These are phyloP conservation scores for Solen grandis DNA, from an alignment of 1,140 invertebrate genomes.

Conservation along the genomic window DNA sequence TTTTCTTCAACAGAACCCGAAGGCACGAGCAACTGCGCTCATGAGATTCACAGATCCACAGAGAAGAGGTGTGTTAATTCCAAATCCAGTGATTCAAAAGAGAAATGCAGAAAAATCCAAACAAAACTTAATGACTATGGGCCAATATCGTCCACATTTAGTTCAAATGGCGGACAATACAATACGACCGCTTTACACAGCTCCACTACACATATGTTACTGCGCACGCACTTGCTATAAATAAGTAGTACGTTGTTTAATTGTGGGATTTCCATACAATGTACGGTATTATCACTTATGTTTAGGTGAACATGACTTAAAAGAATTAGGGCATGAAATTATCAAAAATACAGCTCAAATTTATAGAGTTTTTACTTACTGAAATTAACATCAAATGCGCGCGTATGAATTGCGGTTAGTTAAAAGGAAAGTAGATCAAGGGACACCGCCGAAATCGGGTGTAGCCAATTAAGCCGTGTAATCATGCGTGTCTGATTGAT, in stretches of 20 bases:
- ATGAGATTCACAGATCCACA: constrained; percentile 57
- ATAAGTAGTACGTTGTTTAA: constrained; percentile 12
- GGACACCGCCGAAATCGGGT: constrained; percentile 53
- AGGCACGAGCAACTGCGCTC: constrained; percentile 57
- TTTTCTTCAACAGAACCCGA: constrained; percentile 62
- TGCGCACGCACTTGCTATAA: constrained; percentile 64
- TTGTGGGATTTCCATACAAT: background rate
- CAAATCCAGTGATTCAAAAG: constrained; percentile 43
- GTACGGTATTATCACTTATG: background rate
- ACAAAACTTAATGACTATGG: constrained; percentile 56
- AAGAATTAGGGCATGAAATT: background rate
- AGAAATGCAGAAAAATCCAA: constrained; percentile 56
- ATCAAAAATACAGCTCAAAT: background rate
- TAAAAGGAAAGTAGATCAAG: constrained; percentile 57
- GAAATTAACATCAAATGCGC: background rate
- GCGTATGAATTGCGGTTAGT: constrained; percentile 39
- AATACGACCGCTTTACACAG: constrained; percentile 77
- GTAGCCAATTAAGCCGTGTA: constrained; percentile 33
- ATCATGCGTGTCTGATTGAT: constrained; percentile 16
- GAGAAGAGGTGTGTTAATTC: constrained; percentile 57
- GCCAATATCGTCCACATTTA: constrained; percentile 49
- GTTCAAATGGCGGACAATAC: constrained; percentile 79
- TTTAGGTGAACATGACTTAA: background rate
- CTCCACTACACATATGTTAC: constrained; percentile 65
- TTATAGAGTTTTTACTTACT: background rate